Evolutionary conservation across 2,888 invertebrate genomes (phyloP).

Genomic region (Phasia obesa): DNA sequence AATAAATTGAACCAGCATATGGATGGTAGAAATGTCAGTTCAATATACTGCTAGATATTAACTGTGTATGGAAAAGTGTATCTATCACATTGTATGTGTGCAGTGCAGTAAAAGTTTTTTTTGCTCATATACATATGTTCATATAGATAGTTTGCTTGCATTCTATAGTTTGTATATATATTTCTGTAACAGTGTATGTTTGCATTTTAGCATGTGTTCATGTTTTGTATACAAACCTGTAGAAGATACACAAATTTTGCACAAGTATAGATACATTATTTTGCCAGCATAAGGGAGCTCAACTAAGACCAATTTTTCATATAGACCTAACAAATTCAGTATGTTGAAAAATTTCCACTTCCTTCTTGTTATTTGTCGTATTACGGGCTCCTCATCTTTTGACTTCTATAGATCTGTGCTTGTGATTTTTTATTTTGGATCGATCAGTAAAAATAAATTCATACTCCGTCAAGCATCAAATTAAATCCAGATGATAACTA

Average conservation of each 20-base stretch:
- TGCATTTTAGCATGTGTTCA: background rate
- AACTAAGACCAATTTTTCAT: too few relatives aligned
- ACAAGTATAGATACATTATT: background rate
- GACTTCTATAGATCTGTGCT: too few relatives aligned
- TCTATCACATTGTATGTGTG: background rate
- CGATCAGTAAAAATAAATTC: too few relatives aligned
- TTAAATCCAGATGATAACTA: too few relatives aligned
- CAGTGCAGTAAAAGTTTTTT: slow-evolving; percentile 23
- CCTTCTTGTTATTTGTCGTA: too few relatives aligned
- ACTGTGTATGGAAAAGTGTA: background rate
- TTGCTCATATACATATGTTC: background rate
- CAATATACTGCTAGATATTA: slow-evolving; percentile 6
- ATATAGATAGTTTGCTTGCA: background rate
- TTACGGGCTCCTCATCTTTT: too few relatives aligned
- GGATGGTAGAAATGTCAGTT: slow-evolving; percentile 38
- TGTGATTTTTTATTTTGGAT: too few relatives aligned
- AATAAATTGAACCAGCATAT: slow-evolving; percentile 69
- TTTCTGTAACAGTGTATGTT: background rate
- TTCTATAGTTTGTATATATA: slow-evolving; percentile 1
- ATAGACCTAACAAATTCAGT: too few relatives aligned
- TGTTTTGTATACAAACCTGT: slow-evolving; percentile 22
- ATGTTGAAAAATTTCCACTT: too few relatives aligned
- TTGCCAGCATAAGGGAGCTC: background rate
- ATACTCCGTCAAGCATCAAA: too few relatives aligned
- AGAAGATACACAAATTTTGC: slow-evolving; percentile 6